These are phyloP conservation scores for Chaetophractus vellerosus DNA, from an alignment of 2,797 vertebrate species.

Conservation along the genomic window DNA sequence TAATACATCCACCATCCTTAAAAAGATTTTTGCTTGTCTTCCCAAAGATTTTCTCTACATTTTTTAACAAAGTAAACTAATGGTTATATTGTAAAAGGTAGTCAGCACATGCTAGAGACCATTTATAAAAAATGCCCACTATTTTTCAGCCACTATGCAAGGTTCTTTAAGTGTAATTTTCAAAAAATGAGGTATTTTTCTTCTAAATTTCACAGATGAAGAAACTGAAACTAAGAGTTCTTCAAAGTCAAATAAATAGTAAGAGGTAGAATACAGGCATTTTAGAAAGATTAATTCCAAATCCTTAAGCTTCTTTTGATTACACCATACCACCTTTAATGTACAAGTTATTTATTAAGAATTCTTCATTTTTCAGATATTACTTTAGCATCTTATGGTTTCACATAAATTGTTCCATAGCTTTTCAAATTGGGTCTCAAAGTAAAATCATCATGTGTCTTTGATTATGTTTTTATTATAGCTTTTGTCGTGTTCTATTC, in stretches of 20 bases:
- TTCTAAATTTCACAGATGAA: conserved; percentile 55
- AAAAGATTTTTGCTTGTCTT: background rate
- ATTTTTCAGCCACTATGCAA: conserved; percentile 18
- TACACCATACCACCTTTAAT: background rate
- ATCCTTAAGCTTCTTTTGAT: conserved; percentile 41
- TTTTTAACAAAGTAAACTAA: conserved; percentile 47
- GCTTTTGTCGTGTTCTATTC: conserved; percentile 3
- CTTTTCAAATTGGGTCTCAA: background rate
- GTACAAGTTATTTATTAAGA: background rate
- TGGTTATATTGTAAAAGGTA: conserved; percentile 23
- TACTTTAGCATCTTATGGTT: background rate
- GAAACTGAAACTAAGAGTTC: conserved; percentile 52
- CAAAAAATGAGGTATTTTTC: conserved; percentile 26
- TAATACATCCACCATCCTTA: background rate
- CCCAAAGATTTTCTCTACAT: background rate
- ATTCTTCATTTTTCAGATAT: background rate
- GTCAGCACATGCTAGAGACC: background rate
- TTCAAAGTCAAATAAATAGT: background rate
- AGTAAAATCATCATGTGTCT: background rate
- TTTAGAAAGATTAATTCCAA: conserved; percentile 60
- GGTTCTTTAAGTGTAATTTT: conserved; percentile 33
- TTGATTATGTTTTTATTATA: background rate
- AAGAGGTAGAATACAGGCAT: conserved; percentile 1
- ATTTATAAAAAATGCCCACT: conserved; percentile 49
- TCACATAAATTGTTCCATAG: background rate